Evolutionary conservation across 2,113 vertebrate species (phyloP), one percentile per base, ranked within the genome.

Genomic region (Mellivora capensis): DNA sequence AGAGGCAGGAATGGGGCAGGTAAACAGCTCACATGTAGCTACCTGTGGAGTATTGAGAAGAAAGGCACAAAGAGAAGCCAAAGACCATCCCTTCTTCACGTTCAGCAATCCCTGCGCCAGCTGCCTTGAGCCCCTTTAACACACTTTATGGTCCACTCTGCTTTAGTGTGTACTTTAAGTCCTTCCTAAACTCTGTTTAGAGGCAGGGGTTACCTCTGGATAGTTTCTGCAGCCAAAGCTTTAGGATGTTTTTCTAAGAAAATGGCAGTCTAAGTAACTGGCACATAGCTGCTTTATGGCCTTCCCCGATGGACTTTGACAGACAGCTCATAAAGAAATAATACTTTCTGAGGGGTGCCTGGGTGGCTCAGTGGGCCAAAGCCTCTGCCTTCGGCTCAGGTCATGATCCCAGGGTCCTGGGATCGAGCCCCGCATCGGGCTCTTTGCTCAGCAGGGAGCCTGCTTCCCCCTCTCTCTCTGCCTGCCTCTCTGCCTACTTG

Each of bases 291-390:
- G 0, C 0, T 25, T 67, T 6, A 85, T 47, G 39, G 20, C 39
- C 76, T 74, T 97, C 23, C 57, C 61, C 2, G 21, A 67, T 61
- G 80, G 47, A 83, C 94, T 97, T 91, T 47, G 89, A 82, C 82
- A 74, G 80, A 31, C 34, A 87, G 27, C 89, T 90, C 77, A 67
- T 69, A 57, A 97, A 91, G 52, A 87, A 84, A 87, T 57, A 57
- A 23, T 80, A 83, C 59, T 72, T 47, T 93, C 7, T 82, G 59
- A n/a, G n/a, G n/a, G n/a, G n/a, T n/a, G n/a, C n/a, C n/a, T n/a
- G n/a, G n/a, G n/a, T n/a, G n/a, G n/a, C n/a, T n/a, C n/a, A n/a
- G n/a, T n/a, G n/a, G n/a, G n/a, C n/a, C n/a, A n/a, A n/a, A n/a
- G n/a, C n/a, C n/a, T n/a, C n/a, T n/a, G n/a, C n/a, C n/a, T n/a